Evolutionary conservation across 2,113 vertebrate species (phyloP), one percentile per base, ranked within the genome.

Genomic region (Gambusia holbrooki): DNA sequence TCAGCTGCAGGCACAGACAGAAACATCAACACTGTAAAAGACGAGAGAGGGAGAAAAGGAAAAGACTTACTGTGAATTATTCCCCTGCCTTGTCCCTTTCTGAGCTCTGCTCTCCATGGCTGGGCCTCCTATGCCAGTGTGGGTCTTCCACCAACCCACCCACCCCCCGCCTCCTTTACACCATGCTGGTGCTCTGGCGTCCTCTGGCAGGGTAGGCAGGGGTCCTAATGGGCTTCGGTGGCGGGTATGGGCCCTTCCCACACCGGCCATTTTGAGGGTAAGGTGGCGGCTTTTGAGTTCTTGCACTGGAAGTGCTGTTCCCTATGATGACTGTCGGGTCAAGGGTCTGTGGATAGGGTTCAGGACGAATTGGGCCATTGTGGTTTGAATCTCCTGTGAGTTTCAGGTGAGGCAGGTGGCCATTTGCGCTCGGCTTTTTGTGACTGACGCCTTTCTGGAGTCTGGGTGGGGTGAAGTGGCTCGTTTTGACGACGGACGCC

Each of bases 221-320:
- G 66, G 87, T 88, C 86, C 77, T 92, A 25, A 66, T 69, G 22
- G 83, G 69, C 65, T 88, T 89, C 13, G 74, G 69, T 22, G 81
- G 77, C 1, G 33, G 75, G 37, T 82, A 73, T 0, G 66, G 74
- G 60, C 87, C 90, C 69, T 92, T 93, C 54, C 84, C 85, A 28
- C 85, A 89, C 12, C 76, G 88, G 45, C 93, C 93, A 0, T 94
- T 94, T 42, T 93, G 93, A 32, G 93, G 93, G 76, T 94, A 93
- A 5, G 82, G 85, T n/a, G 93, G 94, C 27, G 94, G 92, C 73
- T 92, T 93, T 37, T 93, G 92, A 75, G 85, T 93, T 74, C 85
- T 91, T 25, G 83, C 72, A 35, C 66, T 72, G 61, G 83, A 71
- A 15, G 85, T 85, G 69, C 79, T 86, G 82, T 82, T 90, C 28